Conservation (phyloP, 1,140 invertebrate genomes). For the Agrypnia vestita region DNA sequence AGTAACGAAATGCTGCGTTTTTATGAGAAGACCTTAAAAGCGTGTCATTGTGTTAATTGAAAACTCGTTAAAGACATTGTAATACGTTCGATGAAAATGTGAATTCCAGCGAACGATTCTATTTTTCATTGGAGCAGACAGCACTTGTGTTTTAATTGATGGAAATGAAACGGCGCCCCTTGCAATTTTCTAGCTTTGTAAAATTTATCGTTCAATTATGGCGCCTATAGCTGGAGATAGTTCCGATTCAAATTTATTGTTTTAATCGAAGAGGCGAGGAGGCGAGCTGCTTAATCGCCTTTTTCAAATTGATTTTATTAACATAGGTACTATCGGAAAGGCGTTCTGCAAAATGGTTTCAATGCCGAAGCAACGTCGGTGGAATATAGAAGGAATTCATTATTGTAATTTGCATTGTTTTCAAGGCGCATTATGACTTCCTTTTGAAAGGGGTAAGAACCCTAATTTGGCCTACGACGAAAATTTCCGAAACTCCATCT, state of each 20-base stretch:
- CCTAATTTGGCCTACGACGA: too few relatives aligned
- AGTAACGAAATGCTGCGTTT: too few relatives aligned
- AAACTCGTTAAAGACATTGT: conserved; percentile 7
- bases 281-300: conserved; percentile 29
- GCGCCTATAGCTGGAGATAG: conserved; percentile 29
- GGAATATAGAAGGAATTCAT: conserved; percentile 4
- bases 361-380: background rate
- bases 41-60: conserved; percentile 4
- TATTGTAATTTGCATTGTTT: conserved; percentile 34
- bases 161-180: conserved; percentile 24
- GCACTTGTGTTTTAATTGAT: conserved; percentile 23
- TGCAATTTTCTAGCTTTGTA: conserved; percentile 33
- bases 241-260: conserved; percentile 45
- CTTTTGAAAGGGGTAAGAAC: background rate
- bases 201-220: conserved; percentile 46
- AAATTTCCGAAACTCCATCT: too few relatives aligned
- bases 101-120: conserved; percentile 7
- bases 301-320: conserved; percentile 44
- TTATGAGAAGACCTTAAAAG: too few relatives aligned
- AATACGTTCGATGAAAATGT: background rate
- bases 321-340: conserved; percentile 34
- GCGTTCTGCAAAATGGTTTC: conserved; percentile 16
- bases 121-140: conserved; percentile 19
- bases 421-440: conserved; percentile 18
- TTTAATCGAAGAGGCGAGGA: conserved; percentile 34